Conservation (phyloP, 2,797 vertebrate species). For the Tachyglossus aculeatus region DNA sequence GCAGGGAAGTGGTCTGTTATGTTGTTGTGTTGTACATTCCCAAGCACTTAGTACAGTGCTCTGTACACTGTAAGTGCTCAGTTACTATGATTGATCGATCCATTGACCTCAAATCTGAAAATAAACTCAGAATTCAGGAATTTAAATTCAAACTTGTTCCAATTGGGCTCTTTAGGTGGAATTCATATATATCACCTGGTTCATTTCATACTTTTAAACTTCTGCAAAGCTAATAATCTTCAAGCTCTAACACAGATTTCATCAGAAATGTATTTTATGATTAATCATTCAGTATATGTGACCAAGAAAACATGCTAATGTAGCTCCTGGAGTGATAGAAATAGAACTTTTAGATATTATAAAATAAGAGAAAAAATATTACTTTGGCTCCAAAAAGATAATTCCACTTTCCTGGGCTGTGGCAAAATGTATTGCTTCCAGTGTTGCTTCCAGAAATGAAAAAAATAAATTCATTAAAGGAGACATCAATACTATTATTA, state of each 20-base stretch:
- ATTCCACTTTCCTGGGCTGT: not conserved
- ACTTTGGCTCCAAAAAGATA: not conserved
- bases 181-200: too few species aligned
- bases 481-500: not conserved
- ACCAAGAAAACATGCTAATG: constrained; percentile 24
- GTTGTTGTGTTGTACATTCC: too few species aligned
- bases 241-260: constrained; percentile 12
- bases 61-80: too few species aligned
- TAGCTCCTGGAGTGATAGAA: constrained; percentile 7
- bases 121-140: too few species aligned
- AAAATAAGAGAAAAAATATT: not conserved
- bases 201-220: constrained; percentile 8
- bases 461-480: not conserved
- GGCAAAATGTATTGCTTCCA: not conserved
- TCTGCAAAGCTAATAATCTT: not conserved
- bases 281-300: constrained; percentile 11
- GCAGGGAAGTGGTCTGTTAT: too few species aligned
- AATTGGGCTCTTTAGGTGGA: too few species aligned
- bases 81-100: too few species aligned
- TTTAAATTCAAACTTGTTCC: too few species aligned
- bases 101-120: too few species aligned
- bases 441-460: not conserved
- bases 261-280: constrained; percentile 12
- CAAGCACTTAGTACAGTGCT: too few species aligned
- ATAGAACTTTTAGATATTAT: not conserved